Evolutionary conservation across 2,888 invertebrate species (phyloP), one percentile per base, ranked within the genome.

Genomic region (Drosophila flavopinicola): DNA sequence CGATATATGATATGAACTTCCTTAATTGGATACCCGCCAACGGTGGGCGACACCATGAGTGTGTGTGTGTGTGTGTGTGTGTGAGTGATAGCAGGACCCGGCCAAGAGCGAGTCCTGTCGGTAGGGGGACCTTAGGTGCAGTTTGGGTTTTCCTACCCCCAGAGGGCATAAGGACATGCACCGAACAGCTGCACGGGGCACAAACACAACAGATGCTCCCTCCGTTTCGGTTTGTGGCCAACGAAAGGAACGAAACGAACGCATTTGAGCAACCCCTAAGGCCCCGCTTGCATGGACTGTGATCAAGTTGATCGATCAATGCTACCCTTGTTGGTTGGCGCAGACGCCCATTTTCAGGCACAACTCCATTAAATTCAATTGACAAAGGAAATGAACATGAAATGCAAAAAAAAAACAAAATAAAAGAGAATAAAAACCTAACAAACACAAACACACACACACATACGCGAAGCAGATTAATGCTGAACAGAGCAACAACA

Each of bases 281-380:
- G 58, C 65, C 51, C 70, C 58, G 66, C 41, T 66, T 73, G 73
- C 69, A 85, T 76, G 84, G 42, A 66, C 66, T 70, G 57, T 67
- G 80, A 80, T 80, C 80, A 74, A 79, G 74, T 85, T 86, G 85
- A 80, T 80, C 80, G 86, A 86, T 80, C 80, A 74, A 76, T 65
- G 66, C 78, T 75, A 82, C 85, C 80, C 80, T 84, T n/a, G n/a
- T n/a, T n/a, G n/a, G n/a, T n/a, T 86, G 78, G 75, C 69, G 68
- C 71, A 74, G 71, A 72, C 71, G 71, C 73, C 73, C 73, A 75
- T 70, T 73, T 75, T 7, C 54, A 51, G 64, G 11, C 35, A 59
- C 66, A 84, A 86, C 87, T 77, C 75, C 79, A 78, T 75, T 78
- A 72, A 68, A 78, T 78, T 68, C 68, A 78, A 78, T 78, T 78